A percentile compares a stretch with the other conserved stretches of the same genome.
phyloP scores from a whole-genome alignment of 2,888 invertebrate species.

The Noctuana brunneofusca region DNA sequence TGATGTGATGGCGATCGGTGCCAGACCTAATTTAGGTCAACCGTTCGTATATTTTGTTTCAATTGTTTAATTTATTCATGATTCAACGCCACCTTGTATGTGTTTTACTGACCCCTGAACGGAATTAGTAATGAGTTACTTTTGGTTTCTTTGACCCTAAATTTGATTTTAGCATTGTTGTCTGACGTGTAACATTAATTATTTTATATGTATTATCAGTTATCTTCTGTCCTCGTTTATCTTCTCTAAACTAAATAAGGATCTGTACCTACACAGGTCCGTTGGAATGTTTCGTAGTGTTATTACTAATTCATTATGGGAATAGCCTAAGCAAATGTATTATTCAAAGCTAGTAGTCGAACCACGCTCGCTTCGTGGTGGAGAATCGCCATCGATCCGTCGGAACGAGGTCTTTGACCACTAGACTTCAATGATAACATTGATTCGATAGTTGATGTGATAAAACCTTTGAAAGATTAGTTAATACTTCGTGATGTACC shows the following conservation, averaged over 20 bases:
- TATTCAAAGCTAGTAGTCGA: not conserved
- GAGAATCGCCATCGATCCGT: slow-evolving; percentile 14
- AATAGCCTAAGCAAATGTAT: not conserved
- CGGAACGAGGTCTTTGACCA: slow-evolving; percentile 21
- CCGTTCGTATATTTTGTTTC: not conserved
- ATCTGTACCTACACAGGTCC: too few relatives aligned
- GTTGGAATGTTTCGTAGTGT: not conserved
- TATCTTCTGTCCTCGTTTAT: too few relatives aligned
- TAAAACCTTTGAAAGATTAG: not conserved
- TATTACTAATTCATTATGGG: not conserved
- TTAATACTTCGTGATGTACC: not conserved
- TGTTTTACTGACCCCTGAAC: not conserved
- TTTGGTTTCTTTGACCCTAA: not conserved
- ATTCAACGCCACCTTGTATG: slow-evolving; percentile 1
- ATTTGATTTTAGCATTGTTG: too few relatives aligned
- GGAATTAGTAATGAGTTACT: not conserved
- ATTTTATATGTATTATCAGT: too few relatives aligned
- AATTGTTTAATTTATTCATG: slow-evolving; percentile 12
- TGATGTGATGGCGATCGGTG: slow-evolving; percentile 13
- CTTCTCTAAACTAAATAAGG: too few relatives aligned
- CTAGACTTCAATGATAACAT: not conserved
- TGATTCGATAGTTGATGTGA: not conserved
- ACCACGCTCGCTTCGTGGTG: not conserved
- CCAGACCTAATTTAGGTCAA: not conserved
- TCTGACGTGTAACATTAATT: too few relatives aligned